Conservation (phyloP, 1,140 invertebrate genomes). For the Sinella curviseta region DNA sequence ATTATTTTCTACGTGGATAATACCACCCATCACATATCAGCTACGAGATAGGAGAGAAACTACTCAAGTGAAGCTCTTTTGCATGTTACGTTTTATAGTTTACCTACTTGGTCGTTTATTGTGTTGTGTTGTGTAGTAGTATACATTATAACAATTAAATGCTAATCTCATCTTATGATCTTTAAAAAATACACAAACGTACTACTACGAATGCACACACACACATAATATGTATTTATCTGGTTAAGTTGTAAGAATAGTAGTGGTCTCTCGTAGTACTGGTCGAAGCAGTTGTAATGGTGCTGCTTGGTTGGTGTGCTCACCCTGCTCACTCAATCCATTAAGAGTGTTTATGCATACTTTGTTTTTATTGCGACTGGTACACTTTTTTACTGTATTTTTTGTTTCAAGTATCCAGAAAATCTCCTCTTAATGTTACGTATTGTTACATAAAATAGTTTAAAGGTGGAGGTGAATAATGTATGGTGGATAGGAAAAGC, state of each 20-base stretch:
- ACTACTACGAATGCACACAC: too few species aligned
- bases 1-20: not conserved
- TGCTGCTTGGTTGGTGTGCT: not conserved
- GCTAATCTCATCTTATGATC: constrained; percentile 1
- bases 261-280: not conserved
- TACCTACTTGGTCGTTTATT: too few species aligned
- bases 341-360: not conserved
- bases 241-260: not conserved
- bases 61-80: too few species aligned
- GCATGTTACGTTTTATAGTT: too few species aligned
- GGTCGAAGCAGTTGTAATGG: not conserved
- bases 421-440: not conserved
- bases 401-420: not conserved
- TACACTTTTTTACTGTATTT: not conserved
- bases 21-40: too few species aligned
- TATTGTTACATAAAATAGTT: too few species aligned
- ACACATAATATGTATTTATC: too few species aligned
- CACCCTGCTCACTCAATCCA: not conserved
- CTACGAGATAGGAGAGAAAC: too few species aligned
- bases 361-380: not conserved
- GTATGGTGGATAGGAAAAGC: too few species aligned
- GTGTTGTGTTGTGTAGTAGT: too few species aligned
- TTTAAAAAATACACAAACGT: too few species aligned
- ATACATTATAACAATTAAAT: not conserved
- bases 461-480: too few species aligned